Evolutionary conservation across 2,113 vertebrate genomes (phyloP), one percentile per base, ranked within the genome.

Genomic region (Ornithorhynchus anatinus): DNA sequence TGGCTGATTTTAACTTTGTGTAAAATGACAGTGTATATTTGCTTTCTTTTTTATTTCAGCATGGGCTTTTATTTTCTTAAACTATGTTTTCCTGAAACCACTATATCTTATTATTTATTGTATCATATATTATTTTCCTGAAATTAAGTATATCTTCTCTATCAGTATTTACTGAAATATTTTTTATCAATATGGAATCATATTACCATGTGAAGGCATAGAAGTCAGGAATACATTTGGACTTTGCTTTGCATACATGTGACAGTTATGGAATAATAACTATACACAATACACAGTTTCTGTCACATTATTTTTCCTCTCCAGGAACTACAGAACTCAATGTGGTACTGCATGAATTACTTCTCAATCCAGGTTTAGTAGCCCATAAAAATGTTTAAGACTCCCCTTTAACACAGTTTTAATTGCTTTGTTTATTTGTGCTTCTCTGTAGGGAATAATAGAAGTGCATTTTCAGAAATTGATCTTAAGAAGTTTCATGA

Each of bases 381-480:
- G 33, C 37, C 54, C 40, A 64, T 81, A 81, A 67, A 39, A 63
- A 80, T 75, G 43, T 45, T 72, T 69, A 8, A 66, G 51, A 9
- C 35, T 39, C 66, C 53, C 72, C 75, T 25, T 66, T 44, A 74
- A 66, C 62, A 19, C 19, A 62, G 14, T 59, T 83, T 72, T 62
- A 54, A 54, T 86, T 91, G 60, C 42, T 86, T 35, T 67, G 8
- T 62, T 65, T 88, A 82, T 82, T 84, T 83, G 51, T 77, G 64
- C 63, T 84, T 58, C 59, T 88, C 82, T 78, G 37, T 48, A 59
- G 67, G 60, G 72, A 86, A 76, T 85, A 52, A 69, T 87, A 59
- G 73, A 69, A 33, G 68, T 73, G 75, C 77, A 81, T 81, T 88
- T 86, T 83, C 70, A 84, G 78, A 84, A 85, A 75, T 71, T 88